A percentile compares a stretch with the other conserved stretches of the same genome.
Conservation (phyloP, 2,113 vertebrate species). For the Poicephalus gulielmi region DNA sequence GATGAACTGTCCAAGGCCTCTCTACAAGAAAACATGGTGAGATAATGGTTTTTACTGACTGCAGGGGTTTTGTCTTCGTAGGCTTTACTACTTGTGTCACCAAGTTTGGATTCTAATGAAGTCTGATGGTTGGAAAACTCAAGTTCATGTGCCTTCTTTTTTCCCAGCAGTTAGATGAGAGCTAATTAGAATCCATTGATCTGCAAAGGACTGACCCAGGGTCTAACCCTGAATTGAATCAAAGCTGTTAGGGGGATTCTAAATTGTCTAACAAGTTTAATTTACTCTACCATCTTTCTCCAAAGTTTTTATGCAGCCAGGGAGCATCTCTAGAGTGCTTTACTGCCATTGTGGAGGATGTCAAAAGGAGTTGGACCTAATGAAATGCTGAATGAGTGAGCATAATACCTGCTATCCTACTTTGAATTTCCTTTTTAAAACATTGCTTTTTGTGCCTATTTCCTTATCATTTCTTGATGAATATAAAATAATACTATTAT, state of each 20-base stretch:
- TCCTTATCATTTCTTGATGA: background rate
- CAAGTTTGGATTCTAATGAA: slow-evolving; percentile 29
- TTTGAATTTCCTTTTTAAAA: background rate
- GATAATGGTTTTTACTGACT: background rate
- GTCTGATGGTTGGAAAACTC: background rate
- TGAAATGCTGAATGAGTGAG: background rate
- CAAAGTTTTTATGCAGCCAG: background rate
- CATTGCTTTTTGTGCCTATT: background rate
- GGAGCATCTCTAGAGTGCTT: background rate
- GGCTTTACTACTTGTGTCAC: background rate
- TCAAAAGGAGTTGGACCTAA: background rate
- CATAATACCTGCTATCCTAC: background rate
- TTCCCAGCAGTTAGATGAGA: slow-evolving; percentile 8
- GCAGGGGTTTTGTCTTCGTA: background rate
- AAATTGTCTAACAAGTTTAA: slow-evolving; percentile 29
- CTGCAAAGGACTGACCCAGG: slow-evolving; percentile 10
- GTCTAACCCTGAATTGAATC: slow-evolving; percentile 28
- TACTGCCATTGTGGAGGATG: background rate
- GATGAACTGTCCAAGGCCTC: background rate
- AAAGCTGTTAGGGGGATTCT: background rate
- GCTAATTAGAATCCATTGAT: slow-evolving; percentile 51
- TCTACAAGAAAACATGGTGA: background rate
- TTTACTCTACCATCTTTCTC: background rate
- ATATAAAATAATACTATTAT: background rate
- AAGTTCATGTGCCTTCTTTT: background rate